These are phyloP conservation scores for Eupithecia subumbrata DNA, from an alignment of 2,888 invertebrate species.

Conservation along the genomic window DNA sequence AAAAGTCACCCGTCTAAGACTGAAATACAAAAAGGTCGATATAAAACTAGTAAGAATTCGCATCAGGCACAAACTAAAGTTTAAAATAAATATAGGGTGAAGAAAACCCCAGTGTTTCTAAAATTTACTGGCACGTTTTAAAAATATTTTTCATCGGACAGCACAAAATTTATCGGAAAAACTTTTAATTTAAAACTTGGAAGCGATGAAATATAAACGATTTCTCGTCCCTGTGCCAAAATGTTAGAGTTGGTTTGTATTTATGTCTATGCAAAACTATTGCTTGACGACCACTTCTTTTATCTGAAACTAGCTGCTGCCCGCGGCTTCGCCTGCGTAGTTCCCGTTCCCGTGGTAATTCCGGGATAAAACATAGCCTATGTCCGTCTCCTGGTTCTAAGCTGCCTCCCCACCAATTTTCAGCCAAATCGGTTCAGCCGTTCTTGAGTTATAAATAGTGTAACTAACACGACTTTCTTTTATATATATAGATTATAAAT, in stretches of 20 bases:
- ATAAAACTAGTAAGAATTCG: background rate
- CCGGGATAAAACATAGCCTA: no score
- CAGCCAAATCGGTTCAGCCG: no score
- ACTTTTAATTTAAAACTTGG: constrained; percentile 43
- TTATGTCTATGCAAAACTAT: background rate
- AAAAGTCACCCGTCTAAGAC: background rate
- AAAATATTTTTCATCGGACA: constrained; percentile 24
- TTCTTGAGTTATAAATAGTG: no score
- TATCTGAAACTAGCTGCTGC: no score
- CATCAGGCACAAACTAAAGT: background rate
- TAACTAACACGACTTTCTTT: no score
- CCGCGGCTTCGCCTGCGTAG: no score
- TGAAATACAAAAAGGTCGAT: background rate
- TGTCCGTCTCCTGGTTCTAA: no score
- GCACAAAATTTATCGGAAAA: constrained; percentile 34
- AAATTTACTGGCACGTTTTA: constrained; percentile 20
- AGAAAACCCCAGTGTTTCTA: background rate
- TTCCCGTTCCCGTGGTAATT: no score
- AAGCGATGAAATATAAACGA: constrained; percentile 46
- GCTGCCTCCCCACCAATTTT: no score
- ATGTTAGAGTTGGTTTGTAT: constrained; percentile 33
- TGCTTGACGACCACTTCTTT: background rate
- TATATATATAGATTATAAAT: background rate
- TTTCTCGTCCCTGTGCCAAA: constrained; percentile 55
- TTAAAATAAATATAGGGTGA: background rate